Conservation (phyloP, 1,140 invertebrate genomes). For the Drosophila takahashii region DNA sequence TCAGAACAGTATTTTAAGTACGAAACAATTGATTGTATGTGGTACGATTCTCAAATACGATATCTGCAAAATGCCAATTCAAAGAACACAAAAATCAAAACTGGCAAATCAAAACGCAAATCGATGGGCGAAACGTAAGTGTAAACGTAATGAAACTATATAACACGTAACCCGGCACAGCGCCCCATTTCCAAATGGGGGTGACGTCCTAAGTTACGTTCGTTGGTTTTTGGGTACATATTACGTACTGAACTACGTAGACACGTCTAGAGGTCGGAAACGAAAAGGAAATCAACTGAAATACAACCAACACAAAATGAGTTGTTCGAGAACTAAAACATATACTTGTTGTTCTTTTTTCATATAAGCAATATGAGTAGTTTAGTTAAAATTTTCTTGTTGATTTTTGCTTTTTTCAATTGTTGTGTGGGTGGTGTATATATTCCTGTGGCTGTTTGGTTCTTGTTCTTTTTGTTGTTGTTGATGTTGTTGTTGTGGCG, state of each 20-base stretch:
- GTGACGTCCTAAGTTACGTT: constrained; percentile 38
- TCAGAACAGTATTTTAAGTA: constrained; percentile 74
- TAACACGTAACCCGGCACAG: constrained; percentile 13
- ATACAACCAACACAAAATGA: constrained; percentile 63
- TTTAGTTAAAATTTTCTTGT: constrained; percentile 68
- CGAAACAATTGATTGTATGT: constrained; percentile 62
- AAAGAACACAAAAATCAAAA: constrained; percentile 48
- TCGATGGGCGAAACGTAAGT: constrained; percentile 51
- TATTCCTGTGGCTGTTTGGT: constrained; percentile 25
- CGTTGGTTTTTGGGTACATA: neutral
- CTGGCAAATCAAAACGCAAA: constrained; percentile 51
- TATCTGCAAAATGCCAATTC: constrained; percentile 74
- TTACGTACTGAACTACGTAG: constrained; percentile 51
- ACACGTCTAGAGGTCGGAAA: constrained; percentile 52
- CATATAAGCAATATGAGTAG: constrained; percentile 52
- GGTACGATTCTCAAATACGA: constrained; percentile 66
- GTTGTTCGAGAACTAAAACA: constrained; percentile 60
- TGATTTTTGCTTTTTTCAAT: constrained; percentile 55
- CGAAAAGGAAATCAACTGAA: constrained; percentile 47
- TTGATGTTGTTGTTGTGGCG: constrained; percentile 16
- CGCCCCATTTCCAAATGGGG: constrained; percentile 7
- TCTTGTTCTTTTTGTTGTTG: neutral
- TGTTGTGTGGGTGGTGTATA: constrained; percentile 33
- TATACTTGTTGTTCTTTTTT: constrained; percentile 50
- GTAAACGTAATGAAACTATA: constrained; percentile 44